Evolutionary conservation across 2,888 invertebrate species (phyloP), one percentile per base, ranked within the genome.

Genomic region (Drosophila antonietae): DNA sequence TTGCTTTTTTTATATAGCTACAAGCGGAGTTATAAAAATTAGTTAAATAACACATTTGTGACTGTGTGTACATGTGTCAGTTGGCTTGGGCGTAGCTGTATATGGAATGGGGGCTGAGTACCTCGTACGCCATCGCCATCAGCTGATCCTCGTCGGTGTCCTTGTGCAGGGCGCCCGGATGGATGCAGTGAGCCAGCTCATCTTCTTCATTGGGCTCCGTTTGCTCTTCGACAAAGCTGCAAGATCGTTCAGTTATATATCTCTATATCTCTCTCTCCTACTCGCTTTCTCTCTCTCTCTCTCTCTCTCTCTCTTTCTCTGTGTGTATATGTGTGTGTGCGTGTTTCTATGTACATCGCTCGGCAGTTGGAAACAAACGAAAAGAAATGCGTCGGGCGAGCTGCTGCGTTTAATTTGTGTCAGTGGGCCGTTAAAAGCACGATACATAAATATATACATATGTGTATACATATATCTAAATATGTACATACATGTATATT

Each of bases 211-310:
- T 94, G 58, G 95, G 94, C 67, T 95, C 95, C 87, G 95, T 94
- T 73, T 95, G 95, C 88, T 95, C 95, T 90, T 95, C 95, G 84
- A 95, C 94, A 91, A 95, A 96, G 85, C 96, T 96, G 92, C 77
- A 93, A 93, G 92, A 91, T 91, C 68, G 73, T 73, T 68, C 53
- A 59, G 57, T 73, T 77, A 72, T 73, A 46, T 39, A 47, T 47
- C 47, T 53, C 33, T 33, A 20, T 47, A 66, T 63, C 14, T 44
- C 31, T 62, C 49, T 35, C 33, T 47, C 84, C 75, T 75, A 78
- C 64, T 69, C 66, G 62, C 43, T 51, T 39, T 44, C 51, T 61
- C 44, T 33, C 33, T 47, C 85, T 75, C 75, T 44, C 51, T 61
- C 44, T 33, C 33, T 47, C 85, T 77, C 62, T 68, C 68, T 65